Evolutionary conservation across 2,797 vertebrate genomes (phyloP).

Genomic region (Dendrocincla tyrannina): DNA sequence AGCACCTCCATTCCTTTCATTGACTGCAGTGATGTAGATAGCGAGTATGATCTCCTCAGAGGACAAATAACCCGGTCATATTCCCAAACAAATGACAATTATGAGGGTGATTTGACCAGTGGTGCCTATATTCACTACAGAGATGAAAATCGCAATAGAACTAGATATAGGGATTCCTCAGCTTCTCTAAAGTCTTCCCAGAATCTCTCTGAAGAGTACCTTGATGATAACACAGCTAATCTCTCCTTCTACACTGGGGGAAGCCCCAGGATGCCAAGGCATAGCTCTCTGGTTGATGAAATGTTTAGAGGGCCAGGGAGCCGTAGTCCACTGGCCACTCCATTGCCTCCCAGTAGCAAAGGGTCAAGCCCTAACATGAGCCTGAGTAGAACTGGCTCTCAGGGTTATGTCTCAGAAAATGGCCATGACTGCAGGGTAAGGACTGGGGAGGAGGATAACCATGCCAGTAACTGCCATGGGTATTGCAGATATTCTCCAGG

Average conservation of each 20-base stretch:
- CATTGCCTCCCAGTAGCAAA: conserved; percentile 75
- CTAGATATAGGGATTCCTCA: conserved; percentile 77
- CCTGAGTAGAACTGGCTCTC: conserved; percentile 75
- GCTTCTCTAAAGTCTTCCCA: conserved; percentile 73
- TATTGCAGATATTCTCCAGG: conserved; percentile 76
- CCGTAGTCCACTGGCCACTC: conserved; percentile 76
- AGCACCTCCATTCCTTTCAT: conserved; percentile 85
- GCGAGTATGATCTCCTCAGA: conserved; percentile 82
- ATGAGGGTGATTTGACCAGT: conserved; percentile 79
- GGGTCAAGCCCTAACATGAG: conserved; percentile 77
- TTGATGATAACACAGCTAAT: conserved; percentile 76
- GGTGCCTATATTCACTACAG: conserved; percentile 73
- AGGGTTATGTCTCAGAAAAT: conserved; percentile 82
- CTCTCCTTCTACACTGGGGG: conserved; percentile 76
- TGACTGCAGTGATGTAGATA: conserved; percentile 89
- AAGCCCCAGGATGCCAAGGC: conserved; percentile 79
- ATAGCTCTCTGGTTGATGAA: conserved; percentile 80
- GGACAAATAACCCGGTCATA: conserved; percentile 78
- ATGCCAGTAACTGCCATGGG: neutral
- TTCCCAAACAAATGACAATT: conserved; percentile 83
- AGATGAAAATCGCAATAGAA: conserved; percentile 74
- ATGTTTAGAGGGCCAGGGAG: conserved; percentile 70
- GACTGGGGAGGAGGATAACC: conserved; percentile 61
- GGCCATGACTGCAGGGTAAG: conserved; percentile 69
- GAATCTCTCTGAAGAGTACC: conserved; percentile 77